phyloP scores from a whole-genome alignment of 92 coral and sea anemone species.

The Nematostella vectensis region DNA sequence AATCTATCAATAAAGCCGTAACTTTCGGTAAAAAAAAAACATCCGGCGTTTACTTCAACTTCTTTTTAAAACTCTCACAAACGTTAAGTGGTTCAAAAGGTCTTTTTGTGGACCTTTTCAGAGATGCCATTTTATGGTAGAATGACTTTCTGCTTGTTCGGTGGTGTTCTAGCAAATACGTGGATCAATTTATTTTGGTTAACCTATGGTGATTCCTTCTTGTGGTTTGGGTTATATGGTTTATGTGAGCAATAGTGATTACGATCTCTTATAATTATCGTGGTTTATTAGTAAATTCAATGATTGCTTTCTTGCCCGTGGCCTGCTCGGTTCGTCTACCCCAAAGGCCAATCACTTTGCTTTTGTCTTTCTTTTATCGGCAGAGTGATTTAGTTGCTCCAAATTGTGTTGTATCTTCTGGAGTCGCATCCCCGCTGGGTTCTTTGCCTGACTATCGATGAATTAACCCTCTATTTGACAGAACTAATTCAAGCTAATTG shows the following conservation, averaged over 20 bases:
- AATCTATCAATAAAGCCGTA: neutral
- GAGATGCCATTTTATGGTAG: no score
- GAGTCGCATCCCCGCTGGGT: conserved; percentile 7
- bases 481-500: neutral
- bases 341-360: conserved; percentile 22
- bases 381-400: conserved; percentile 13
- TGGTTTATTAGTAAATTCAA: conserved; percentile 9
- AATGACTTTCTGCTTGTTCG: no score
- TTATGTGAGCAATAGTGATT: conserved; percentile 5
- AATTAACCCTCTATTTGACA: conserved; percentile 3
- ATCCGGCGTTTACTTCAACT: neutral
- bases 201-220: no score
- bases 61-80: no score
- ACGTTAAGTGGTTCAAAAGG: neutral
- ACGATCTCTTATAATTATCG: conserved; percentile 4
- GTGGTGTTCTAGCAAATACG: no score
- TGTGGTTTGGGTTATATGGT: no score
- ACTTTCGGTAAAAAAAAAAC: neutral
- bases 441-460: conserved; percentile 5
- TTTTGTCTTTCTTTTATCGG: conserved; percentile 18
- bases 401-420: conserved; percentile 1
- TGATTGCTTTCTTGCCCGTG: conserved; percentile 1
- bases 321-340: conserved; percentile 6
- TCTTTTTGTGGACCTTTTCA: no score
- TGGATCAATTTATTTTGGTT: no score